These are phyloP conservation scores for Parasteatoda lunata DNA, from an alignment of 2,888 invertebrate species.

Conservation along the genomic window DNA sequence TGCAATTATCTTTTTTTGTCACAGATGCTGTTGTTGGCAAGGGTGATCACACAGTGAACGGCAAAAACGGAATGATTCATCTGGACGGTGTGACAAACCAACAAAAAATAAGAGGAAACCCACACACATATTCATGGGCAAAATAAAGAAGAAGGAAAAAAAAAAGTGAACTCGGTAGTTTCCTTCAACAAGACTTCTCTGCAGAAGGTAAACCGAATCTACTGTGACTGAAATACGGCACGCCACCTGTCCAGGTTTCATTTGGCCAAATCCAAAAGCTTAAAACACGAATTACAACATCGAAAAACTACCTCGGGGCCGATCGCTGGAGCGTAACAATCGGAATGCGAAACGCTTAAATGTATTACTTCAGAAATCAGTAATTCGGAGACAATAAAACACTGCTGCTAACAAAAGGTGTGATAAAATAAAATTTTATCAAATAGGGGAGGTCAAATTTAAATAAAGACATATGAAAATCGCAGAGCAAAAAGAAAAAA, in stretches of 20 bases:
- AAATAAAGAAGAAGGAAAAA: background rate
- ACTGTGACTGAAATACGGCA: conserved; percentile 29
- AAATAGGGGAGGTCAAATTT: too few relatives aligned
- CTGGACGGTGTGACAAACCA: background rate
- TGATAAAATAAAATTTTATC: too few relatives aligned
- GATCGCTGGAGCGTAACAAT: conserved; percentile 50
- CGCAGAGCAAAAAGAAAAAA: too few relatives aligned
- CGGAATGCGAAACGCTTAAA: conserved; percentile 38
- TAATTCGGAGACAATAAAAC: conserved; percentile 24
- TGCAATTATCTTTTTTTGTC: too few relatives aligned
- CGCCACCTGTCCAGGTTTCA: conserved; percentile 33
- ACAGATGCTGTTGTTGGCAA: background rate
- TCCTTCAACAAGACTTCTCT: background rate
- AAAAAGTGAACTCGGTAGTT: background rate
- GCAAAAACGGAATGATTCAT: conserved; percentile 2
- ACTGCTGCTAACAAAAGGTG: background rate
- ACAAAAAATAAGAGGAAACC: conserved; percentile 16
- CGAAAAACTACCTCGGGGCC: conserved; percentile 20
- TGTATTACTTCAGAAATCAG: conserved; percentile 10
- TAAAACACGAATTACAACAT: conserved; percentile 16
- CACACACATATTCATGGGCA: conserved; percentile 14
- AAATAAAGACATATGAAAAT: too few relatives aligned
- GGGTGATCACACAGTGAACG: background rate
- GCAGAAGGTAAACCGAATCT: background rate
- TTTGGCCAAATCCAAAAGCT: background rate